phyloP scores from a whole-genome alignment of 35 echinoderm and acorn worm species.

The Chiridota heheva region DNA sequence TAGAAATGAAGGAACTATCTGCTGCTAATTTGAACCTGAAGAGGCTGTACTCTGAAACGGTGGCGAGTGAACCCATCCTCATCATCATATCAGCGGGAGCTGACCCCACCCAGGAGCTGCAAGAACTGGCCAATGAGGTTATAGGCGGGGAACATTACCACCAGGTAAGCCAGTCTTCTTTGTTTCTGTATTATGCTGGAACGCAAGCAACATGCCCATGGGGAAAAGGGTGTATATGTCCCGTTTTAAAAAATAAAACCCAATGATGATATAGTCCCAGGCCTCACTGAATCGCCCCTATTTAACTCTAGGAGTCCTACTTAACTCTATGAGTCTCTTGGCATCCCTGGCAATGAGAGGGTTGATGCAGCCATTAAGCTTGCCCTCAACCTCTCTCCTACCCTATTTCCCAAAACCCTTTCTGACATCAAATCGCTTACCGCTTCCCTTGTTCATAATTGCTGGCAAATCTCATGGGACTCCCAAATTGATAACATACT shows the following conservation, averaged over 20 bases:
- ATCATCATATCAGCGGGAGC: constrained; percentile 88
- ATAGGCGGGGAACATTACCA: constrained; percentile 88
- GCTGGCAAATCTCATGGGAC: no score
- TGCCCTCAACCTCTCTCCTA: no score
- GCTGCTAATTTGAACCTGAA: constrained; percentile 81
- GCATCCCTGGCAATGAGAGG: no score
- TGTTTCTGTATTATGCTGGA: constrained; percentile 2
- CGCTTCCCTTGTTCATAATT: no score
- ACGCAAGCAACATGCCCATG: no score
- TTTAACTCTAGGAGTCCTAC: no score
- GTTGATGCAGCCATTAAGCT: no score
- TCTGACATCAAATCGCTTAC: no score
- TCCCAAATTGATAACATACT: no score
- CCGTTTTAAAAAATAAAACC: background rate
- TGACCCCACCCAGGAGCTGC: constrained; percentile 81
- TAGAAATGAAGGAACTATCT: constrained; percentile 97
- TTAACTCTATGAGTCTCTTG: no score
- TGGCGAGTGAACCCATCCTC: constrained; percentile 74
- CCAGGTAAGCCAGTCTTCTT: constrained; percentile 55
- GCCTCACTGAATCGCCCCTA: no score
- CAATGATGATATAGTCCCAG: background rate
- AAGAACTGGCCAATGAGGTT: constrained; percentile 85
- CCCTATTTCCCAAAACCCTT: no score
- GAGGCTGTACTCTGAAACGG: constrained; percentile 76
- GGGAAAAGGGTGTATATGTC: background rate